Percentiles rank a stretch among this genome's conserved stretches.
These are phyloP conservation scores for Blastomussa wellsi DNA, from an alignment of 92 coral and sea anemone genomes.

Conservation along the genomic window DNA sequence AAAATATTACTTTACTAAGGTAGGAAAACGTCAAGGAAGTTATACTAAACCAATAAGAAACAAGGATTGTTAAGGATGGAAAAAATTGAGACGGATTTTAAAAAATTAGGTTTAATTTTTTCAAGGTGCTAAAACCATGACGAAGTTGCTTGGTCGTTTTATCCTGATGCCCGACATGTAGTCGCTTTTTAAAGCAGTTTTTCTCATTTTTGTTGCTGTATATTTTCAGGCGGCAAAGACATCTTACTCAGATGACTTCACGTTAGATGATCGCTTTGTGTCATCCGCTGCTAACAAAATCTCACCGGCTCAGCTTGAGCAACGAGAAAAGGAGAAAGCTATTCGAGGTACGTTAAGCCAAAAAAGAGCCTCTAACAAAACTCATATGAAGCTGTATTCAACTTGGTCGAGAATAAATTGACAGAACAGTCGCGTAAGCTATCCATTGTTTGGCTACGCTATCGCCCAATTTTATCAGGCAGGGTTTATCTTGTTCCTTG, in stretches of 20 bases:
- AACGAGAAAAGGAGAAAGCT: slow-evolving; percentile 84
- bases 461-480: background rate
- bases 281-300: slow-evolving; percentile 87
- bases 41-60: too few relatives aligned
- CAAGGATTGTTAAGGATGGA: too few relatives aligned
- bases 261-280: slow-evolving; percentile 94
- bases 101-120: too few relatives aligned
- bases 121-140: too few relatives aligned
- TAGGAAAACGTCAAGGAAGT: too few relatives aligned
- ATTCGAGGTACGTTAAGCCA: slow-evolving; percentile 66
- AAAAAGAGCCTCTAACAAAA: background rate
- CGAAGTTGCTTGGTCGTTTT: background rate
- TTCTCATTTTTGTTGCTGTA: background rate
- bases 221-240: slow-evolving; percentile 60
- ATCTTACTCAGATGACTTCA: slow-evolving; percentile 82
- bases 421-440: background rate
- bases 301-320: slow-evolving; percentile 85
- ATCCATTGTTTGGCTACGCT: too few relatives aligned
- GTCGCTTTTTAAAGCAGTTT: background rate
- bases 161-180: background rate
- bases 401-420: too few relatives aligned
- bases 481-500: background rate
- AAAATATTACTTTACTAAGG: too few relatives aligned
- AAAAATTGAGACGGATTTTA: too few relatives aligned
- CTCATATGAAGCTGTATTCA: too few relatives aligned